A percentile compares a stretch with the other conserved stretches of the same genome.
phyloP scores from a whole-genome alignment of 1,140 invertebrate genomes.

The Brachystomella parvula region DNA sequence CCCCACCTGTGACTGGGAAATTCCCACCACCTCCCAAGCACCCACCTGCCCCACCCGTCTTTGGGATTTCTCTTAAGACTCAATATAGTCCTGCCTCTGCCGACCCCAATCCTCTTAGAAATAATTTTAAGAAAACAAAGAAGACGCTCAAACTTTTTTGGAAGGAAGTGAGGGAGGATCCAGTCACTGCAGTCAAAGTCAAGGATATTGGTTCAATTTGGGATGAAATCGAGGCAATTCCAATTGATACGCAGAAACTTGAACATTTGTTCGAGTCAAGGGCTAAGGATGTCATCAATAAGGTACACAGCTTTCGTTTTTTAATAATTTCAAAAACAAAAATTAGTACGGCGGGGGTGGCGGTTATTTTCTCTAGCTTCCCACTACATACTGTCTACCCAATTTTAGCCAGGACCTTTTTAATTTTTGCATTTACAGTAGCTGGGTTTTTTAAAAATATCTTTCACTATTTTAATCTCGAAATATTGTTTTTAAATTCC shows the following conservation, averaged over 20 bases:
- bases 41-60: slow-evolving; percentile 43
- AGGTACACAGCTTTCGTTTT: slow-evolving; percentile 52
- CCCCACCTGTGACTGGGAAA: slow-evolving; percentile 44
- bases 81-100: slow-evolving; percentile 33
- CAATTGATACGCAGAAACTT: slow-evolving; percentile 83
- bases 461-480: no score
- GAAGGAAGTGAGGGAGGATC: slow-evolving; percentile 86
- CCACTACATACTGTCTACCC: no score
- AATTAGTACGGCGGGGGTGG: background rate
- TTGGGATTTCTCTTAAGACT: slow-evolving; percentile 43
- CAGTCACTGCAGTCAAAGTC: slow-evolving; percentile 58
- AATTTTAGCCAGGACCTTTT: no score
- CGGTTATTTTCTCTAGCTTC: no score
- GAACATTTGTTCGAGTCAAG: slow-evolving; percentile 96
- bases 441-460: no score
- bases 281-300: slow-evolving; percentile 87
- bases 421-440: no score
- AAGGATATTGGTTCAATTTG: slow-evolving; percentile 77
- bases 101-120: slow-evolving; percentile 35
- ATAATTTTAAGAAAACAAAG: slow-evolving; percentile 68
- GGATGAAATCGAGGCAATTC: slow-evolving; percentile 78
- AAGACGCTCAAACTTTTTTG: slow-evolving; percentile 99
- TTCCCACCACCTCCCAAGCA: slow-evolving; percentile 43
- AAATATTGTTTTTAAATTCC: no score
- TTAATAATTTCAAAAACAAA: slow-evolving; percentile 2